Evolutionary conservation across 2,113 vertebrate species (phyloP).

Genomic region (Tricholaema leucomelas): DNA sequence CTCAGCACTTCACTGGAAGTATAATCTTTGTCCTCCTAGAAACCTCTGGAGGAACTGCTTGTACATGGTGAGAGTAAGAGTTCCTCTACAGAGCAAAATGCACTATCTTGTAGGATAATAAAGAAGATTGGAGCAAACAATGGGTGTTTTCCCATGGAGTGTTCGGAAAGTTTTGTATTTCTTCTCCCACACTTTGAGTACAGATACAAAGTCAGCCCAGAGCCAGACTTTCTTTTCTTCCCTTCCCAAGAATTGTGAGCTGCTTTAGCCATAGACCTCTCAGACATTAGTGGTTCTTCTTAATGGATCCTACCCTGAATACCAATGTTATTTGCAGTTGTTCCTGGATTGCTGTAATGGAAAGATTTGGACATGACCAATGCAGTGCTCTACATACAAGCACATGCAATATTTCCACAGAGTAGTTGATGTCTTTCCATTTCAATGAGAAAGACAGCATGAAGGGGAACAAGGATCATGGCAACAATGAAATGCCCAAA

Average conservation of each 20-base stretch:
- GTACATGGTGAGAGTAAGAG: rapidly evolving
- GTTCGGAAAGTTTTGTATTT: neutral
- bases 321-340: constrained; percentile 33
- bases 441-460: constrained; percentile 17
- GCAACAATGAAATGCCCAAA: constrained; percentile 43
- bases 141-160: neutral
- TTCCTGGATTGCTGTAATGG: constrained; percentile 42
- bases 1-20: rapidly evolving
- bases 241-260: neutral
- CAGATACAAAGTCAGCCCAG: neutral
- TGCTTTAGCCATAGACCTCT: neutral
- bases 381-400: neutral
- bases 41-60: neutral
- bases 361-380: constrained; percentile 35
- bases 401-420: constrained; percentile 41
- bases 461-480: neutral
- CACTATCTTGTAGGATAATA: neutral
- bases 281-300: neutral
- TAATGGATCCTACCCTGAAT: neutral
- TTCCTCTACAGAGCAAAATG: neutral
- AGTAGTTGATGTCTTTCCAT: neutral
- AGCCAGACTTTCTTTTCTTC: neutral
- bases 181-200: neutral
- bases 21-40: neutral
- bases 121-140: neutral